These are phyloP conservation scores for Malurus cyaneus DNA, from an alignment of 2,113 vertebrate species.

Conservation along the genomic window DNA sequence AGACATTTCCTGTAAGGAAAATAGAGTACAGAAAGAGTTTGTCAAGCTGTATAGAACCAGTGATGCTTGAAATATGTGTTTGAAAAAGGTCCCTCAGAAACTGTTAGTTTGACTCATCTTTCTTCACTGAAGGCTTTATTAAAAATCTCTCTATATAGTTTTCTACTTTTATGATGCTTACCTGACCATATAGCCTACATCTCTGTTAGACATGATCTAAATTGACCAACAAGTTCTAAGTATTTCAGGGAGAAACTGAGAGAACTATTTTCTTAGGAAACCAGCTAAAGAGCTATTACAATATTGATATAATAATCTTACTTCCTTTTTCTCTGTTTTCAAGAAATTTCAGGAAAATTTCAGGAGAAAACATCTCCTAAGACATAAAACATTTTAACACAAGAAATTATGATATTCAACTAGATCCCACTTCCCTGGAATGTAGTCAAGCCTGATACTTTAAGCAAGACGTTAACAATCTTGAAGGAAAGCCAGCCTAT, in stretches of 20 bases:
- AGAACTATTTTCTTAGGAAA: not conserved
- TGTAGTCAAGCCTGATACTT: not conserved
- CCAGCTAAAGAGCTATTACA: not conserved
- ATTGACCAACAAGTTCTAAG: not conserved
- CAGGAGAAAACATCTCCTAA: too few relatives aligned
- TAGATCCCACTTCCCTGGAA: not conserved
- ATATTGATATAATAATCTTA: not conserved
- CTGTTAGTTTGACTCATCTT: not conserved
- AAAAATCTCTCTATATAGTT: not conserved
- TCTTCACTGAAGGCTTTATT: not conserved
- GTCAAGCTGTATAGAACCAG: not conserved
- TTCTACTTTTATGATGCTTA: not conserved
- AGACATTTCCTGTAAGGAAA: not conserved
- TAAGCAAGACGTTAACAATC: not conserved
- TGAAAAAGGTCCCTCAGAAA: not conserved
- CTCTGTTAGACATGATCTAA: not conserved
- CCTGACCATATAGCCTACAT: rapidly evolving
- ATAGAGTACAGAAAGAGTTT: not conserved
- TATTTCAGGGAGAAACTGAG: not conserved
- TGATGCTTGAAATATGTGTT: not conserved
- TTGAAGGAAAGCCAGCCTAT: not conserved
- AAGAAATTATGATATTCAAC: not conserved
- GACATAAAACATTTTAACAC: not conserved
- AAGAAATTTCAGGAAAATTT: not conserved
- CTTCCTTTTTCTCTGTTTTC: not conserved